Base-by-base conservation (phyloP, 1,140 invertebrate genomes). In the Trichogramma pretiosum region DNA sequence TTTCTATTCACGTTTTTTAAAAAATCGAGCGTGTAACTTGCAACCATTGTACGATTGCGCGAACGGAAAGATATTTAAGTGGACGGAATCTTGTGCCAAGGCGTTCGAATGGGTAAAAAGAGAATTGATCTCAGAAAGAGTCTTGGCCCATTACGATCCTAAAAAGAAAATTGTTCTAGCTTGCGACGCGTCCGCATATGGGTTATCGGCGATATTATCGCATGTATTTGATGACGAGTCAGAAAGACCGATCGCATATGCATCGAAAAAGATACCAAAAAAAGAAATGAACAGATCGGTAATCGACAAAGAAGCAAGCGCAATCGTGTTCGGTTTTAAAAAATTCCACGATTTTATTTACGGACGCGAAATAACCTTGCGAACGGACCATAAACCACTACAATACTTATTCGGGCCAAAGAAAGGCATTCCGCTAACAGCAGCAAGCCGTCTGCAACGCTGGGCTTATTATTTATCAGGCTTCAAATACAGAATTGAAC, bases 111-210 rank as follows among this genome's bases (percentile, higher is more conserved):
- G 53, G 50, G 42, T 49, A 26, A 55, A 55, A 41, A 23, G 17
- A 0, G 43, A 46, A 17, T 10, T 64, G 19, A 30, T 46, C 21
- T 61, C 58, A 8, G 53, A 48, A 14, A 19, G 40, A 34, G 50
- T 59, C 14, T 49, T 64, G 13, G 47, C 41, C 9, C 54, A 58
- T 46, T 61, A 46, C 37, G 33, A 61, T 32, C 55, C 54, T 9
- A 34, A 50, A 13, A 9, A 53, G 36, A 39, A 53, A 21, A 34
- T 59, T 23, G 21, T 46, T 18, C 35, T 56, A 36, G 51, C 43
- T 13, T 50, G 44, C 41, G 44, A 61, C 36, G 53, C 52, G 5
- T 55, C 42, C 28, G 13, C 23, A 14, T 41, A 40, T 23, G 53
- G 49, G 3, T 17, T 50, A 21, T 30, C 44, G 38, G 9, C 33